Base-by-base conservation (phyloP, 2,888 invertebrate genomes). In the Odiellus spinosus region DNA sequence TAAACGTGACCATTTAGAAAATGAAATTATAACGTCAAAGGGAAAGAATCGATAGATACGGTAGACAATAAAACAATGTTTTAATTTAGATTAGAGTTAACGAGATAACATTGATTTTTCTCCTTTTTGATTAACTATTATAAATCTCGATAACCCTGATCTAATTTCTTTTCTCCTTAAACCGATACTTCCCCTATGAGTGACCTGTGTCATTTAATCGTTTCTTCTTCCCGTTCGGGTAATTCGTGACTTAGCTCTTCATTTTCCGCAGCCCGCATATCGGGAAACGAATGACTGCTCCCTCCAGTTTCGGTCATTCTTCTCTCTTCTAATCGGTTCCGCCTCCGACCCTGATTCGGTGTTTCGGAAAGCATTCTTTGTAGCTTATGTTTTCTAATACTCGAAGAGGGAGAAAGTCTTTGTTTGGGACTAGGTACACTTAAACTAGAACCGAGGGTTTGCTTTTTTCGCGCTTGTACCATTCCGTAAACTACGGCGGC, bases 401-500 rank as follows among this genome's bases (percentile, higher is more conserved):
- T 51, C 6, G 48, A 39, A 3, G 55, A 49, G 1, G 47, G 46
- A 21, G 40, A 38, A 18, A 45, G 17, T 2, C 48, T 40, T 40
- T 44, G 36, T 15, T 48, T 47, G 1, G 53, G 47, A 39, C 49
- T 48, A 1, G 56, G 55, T 8, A 56, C 56, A 14, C 51, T 51
- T 15, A 56, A 46, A 40, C 52, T 52, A 10, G 53, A 50, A 1
- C 53, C 52, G 1, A 56, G 48, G 2, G 50, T 20, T 2, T 82
- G 82, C 57, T 82, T 75, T 56, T 77, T 73, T 54, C 82, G 68
- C 1, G 84, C 83, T 66, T 85, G 84, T 55, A 88, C 78, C 76
- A 88, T 82, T 48, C 81, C 83, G 64, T 83, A 86, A 11, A 90
- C 86, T 44, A 88, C 82, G 10, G 84, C 83, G 12, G 85, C 83